Evolutionary conservation across 2,113 vertebrate genomes (phyloP).

Genomic region (Eleginops maclovinus): DNA sequence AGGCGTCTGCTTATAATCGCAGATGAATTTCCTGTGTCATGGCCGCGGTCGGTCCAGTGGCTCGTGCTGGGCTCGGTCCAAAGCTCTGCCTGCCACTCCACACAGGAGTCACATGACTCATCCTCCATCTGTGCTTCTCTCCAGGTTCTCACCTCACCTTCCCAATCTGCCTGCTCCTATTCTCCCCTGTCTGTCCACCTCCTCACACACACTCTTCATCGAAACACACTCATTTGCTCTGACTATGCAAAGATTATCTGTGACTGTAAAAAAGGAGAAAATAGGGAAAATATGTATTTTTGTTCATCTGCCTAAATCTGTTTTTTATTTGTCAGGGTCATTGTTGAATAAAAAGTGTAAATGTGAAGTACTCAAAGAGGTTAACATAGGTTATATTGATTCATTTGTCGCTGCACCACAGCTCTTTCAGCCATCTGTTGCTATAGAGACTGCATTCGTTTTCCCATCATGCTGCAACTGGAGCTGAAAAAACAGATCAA

Average conservation of each 20-base stretch:
- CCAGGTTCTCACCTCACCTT: slow-evolving; percentile 71
- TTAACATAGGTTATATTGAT: slow-evolving; percentile 60
- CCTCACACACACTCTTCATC: slow-evolving; percentile 20
- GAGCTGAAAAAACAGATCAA: slow-evolving; percentile 48
- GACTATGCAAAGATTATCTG: slow-evolving; percentile 61
- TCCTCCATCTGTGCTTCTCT: slow-evolving; percentile 79
- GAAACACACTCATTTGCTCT: slow-evolving; percentile 31
- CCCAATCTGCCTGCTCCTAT: slow-evolving; percentile 53
- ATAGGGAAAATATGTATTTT: slow-evolving; percentile 10
- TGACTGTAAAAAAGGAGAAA: slow-evolving; percentile 25
- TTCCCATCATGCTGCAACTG: slow-evolving; percentile 61
- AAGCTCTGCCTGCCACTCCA: slow-evolving; percentile 54
- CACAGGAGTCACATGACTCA: slow-evolving; percentile 71
- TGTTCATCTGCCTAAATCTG: slow-evolving; percentile 29
- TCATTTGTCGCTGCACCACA: slow-evolving; percentile 46
- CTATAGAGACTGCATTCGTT: slow-evolving; percentile 74
- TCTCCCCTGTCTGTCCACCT: slow-evolving; percentile 34
- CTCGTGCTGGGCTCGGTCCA: slow-evolving; percentile 42
- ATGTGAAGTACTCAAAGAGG: slow-evolving; percentile 39
- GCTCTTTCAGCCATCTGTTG: slow-evolving; percentile 73
- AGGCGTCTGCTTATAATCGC: slow-evolving; percentile 21
- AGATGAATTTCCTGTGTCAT: slow-evolving; percentile 26
- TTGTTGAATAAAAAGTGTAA: slow-evolving; percentile 55
- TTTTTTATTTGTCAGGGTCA: slow-evolving; percentile 40
- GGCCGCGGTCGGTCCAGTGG: slow-evolving; percentile 20